Conservation (phyloP, 2,113 vertebrate species). For the Galeopterus variegatus region DNA sequence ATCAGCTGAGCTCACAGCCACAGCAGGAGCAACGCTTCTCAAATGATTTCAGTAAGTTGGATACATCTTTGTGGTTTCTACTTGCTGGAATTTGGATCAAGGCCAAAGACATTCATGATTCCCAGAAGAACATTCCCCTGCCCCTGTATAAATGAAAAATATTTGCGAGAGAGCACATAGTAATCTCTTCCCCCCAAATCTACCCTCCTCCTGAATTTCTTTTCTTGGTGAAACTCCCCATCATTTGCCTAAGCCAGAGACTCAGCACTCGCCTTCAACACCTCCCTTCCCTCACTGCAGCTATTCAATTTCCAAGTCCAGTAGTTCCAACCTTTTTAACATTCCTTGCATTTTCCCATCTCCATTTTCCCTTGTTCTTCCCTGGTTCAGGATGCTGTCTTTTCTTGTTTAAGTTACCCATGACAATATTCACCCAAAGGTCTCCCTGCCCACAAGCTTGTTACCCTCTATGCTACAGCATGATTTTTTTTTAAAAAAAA, state of each 20-base stretch:
- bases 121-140: not conserved
- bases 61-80: not conserved
- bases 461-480: not conserved
- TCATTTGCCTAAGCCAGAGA: not conserved
- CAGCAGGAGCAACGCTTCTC: not conserved
- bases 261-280: not conserved
- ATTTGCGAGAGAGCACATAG: not conserved
- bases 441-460: not conserved
- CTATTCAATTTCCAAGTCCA: not conserved
- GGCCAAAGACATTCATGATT: not conserved
- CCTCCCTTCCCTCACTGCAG: not conserved
- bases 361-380: fast-evolving
- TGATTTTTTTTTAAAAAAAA: not conserved
- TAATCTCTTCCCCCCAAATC: not conserved
- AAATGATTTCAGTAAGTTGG: not conserved
- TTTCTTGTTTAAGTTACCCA: constrained; percentile 19
- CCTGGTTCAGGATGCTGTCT: not conserved
- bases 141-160: not conserved
- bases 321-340: not conserved
- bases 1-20: not conserved
- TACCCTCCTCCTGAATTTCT: not conserved
- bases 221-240: not conserved
- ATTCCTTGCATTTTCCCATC: not conserved
- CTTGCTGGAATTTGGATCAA: not conserved
- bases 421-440: not conserved